Evolutionary conservation across 2,113 vertebrate species (phyloP), one percentile per base, ranked within the genome.

Genomic region (Odontesthes bonariensis): DNA sequence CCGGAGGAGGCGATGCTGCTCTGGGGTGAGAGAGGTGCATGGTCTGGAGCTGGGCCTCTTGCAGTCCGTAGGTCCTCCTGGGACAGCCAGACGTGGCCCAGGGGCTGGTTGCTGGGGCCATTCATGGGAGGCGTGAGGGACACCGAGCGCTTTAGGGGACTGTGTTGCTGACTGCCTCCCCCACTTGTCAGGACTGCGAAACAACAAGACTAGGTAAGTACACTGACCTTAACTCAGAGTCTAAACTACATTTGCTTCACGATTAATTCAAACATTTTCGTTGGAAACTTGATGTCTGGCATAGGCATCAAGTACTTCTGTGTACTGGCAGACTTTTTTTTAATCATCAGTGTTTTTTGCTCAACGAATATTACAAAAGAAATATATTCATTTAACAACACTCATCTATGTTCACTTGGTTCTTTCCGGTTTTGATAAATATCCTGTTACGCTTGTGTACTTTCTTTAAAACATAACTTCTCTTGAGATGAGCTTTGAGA

Each of bases 1-100:
- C 98, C 98, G 16, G 98, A 99, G 88, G 98, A 99, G 79, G 98
- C 98, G 88, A 99, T 96, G 93, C 98, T 99, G 95, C 98, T 99
- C 96, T 99, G 98, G 88, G 98, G 98, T 69, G 98, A 99, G 81
- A 99, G 96, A 81, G 98, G 98, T 65, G 97, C 97, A 85, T 99
- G 98, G 91, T 99, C 96, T 60, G 95, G 96, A 89, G 97, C 95
- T 33, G 95, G 93, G 92, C 96, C 96, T 92, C 96, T 94, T 77
- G 87, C 32, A 38, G 93, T 95, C 85, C 96, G 95, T 83, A 99
- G 95, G 91, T 99, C 98, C 95, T 99, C 98, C 94, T 99, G 98
- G 90, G 98, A 99, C 94, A 99, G 95, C 98, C 98, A 99, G 92
- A 96, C 96, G 84, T 98, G 98, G 92, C 97, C 97, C 92, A 99